Percentiles rank a stretch among this genome's conserved stretches.
These are phyloP conservation scores for Folsomia manolachei DNA, from an alignment of 2,888 invertebrate species.

Conservation along the genomic window DNA sequence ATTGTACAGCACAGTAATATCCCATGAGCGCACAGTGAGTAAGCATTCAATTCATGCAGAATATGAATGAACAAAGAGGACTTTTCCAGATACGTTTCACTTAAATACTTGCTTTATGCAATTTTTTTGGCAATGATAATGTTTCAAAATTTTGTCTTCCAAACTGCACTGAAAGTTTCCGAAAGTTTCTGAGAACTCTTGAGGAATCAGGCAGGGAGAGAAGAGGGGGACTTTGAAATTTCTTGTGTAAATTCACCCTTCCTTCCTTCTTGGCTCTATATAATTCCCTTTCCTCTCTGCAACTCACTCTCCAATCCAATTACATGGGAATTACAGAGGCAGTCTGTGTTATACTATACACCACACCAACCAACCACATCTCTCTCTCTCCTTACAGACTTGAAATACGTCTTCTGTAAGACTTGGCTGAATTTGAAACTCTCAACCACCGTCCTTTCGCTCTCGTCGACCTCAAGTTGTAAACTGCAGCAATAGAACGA, in stretches of 20 bases:
- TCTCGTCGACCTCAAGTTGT: background rate
- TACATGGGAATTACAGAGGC: slow-evolving; percentile 26
- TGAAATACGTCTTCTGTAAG: background rate
- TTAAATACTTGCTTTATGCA: no score
- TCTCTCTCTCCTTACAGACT: no score
- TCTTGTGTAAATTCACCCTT: slow-evolving; percentile 2
- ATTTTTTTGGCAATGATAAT: no score
- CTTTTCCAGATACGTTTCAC: no score
- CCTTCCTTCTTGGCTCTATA: slow-evolving; percentile 4
- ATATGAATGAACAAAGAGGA: no score
- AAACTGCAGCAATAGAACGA: background rate
- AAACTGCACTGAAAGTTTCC: no score
- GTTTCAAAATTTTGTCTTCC: no score
- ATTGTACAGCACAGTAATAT: no score
- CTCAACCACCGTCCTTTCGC: background rate
- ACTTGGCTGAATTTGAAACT: background rate
- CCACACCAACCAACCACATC: background rate
- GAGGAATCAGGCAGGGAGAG: no score
- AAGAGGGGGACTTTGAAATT: background rate
- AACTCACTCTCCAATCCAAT: slow-evolving; percentile 20
- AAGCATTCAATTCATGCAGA: no score
- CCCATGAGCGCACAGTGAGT: no score
- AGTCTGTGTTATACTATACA: slow-evolving; percentile 21
- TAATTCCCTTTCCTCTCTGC: slow-evolving; percentile 11
- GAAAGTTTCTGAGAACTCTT: no score